Base-by-base conservation (phyloP, 2,797 vertebrate genomes). In the Cichlasoma orientale region DNA sequence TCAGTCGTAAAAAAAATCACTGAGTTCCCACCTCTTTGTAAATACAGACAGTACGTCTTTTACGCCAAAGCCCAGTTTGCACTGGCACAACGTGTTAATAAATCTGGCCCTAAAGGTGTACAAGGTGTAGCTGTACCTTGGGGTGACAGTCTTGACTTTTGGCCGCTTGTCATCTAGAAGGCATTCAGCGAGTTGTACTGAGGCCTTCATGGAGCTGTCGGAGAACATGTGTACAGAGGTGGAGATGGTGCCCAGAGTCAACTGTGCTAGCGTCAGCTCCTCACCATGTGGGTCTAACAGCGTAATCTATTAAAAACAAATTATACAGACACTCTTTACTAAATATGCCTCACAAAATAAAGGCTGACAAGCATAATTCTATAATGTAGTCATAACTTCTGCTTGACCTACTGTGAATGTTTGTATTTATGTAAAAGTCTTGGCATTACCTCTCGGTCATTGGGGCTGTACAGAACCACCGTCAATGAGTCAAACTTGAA, bases 401-500 rank as follows among this genome's bases (percentile, higher is more conserved):
- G 19, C 2, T 3, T 76, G 25, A 12, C 8, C 23, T 25, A 25
- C 3, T 56, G 5, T 54, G 36, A 50, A 29, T 79, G 5, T 50
- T 4, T 72, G 23, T 27, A 44, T 47, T 11, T 21, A 33, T 61
- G 47, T 58, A 11, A 57, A n/a, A 47, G 9, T 57, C 8, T 69
- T 21, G 50, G 23, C 2, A 68, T 82, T 93, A 98, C 97, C 95
- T 96, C 91, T 58, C 94, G 95, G 74, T 89, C 94, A 78, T 90
- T 94, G 29, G 96, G 92, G 87, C 95, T 97, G 76, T 96, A 98
- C 25, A 99, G 86, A 13, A 96, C 89, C 82, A 99, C 92, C 2
- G 97, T 97, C 94, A 99, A 93, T 68, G 97, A 98, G 88, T 99
- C 98, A 1, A 98, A 98, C 92, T 90, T 96, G 89, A 98, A 98